phyloP scores from a whole-genome alignment of 2,797 vertebrate species.

The Sarcoramphus papa region DNA sequence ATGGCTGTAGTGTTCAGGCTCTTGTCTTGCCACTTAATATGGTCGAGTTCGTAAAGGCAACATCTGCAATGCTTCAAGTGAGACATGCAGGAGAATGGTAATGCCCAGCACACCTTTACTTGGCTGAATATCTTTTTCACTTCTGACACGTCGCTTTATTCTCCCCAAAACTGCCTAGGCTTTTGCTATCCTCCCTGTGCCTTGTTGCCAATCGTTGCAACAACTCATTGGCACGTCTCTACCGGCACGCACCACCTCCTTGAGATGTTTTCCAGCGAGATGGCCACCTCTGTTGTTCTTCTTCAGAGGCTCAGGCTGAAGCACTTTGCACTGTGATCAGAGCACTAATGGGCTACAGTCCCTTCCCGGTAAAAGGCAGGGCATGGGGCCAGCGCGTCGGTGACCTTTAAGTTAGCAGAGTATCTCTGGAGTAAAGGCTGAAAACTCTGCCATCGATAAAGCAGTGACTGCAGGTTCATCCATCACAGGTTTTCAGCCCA shows the following conservation, averaged over 20 bases:
- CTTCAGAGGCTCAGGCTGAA: not conserved
- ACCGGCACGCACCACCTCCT: accelerated
- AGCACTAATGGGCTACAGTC: not conserved
- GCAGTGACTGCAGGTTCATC: not conserved
- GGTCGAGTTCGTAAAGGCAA: accelerated
- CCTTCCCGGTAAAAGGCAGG: not conserved
- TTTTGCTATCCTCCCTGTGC: not conserved
- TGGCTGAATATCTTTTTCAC: accelerated
- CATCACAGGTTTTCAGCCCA: not conserved
- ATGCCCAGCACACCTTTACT: not conserved
- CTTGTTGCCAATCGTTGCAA: accelerated
- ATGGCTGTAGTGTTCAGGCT: not conserved
- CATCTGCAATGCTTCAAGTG: not conserved
- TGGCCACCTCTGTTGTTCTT: accelerated
- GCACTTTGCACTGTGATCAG: not conserved
- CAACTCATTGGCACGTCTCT: accelerated
- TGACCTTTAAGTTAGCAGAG: not conserved
- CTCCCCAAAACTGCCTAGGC: not conserved
- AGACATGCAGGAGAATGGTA: accelerated
- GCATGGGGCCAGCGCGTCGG: accelerated
- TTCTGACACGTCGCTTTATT: not conserved
- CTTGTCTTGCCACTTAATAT: accelerated
- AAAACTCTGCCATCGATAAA: not conserved
- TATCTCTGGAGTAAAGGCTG: not conserved
- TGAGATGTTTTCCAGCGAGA: not conserved